Percentiles rank a stretch among this genome's conserved stretches.
These are phyloP conservation scores for Neodon shergylaensis DNA, from an alignment of 2,113 vertebrate genomes.

Conservation along the genomic window DNA sequence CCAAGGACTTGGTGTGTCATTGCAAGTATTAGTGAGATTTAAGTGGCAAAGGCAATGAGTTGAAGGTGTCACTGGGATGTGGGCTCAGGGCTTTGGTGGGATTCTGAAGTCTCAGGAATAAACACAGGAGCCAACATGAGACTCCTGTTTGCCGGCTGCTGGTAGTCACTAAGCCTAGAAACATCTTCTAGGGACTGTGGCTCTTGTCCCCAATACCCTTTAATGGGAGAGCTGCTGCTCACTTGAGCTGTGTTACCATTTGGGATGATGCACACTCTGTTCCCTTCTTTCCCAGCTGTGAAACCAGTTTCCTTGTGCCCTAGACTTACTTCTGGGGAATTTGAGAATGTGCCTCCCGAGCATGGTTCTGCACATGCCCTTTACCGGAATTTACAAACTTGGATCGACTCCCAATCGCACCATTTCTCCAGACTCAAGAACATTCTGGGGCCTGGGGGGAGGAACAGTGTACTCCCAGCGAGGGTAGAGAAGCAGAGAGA, in stretches of 20 bases:
- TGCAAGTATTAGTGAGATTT: constrained; percentile 12
- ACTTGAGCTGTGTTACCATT: background rate
- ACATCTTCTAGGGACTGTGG: background rate
- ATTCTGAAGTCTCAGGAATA: background rate
- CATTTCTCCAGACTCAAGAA: background rate
- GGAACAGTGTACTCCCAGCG: background rate
- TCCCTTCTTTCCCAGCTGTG: background rate
- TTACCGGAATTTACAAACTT: constrained; percentile 43
- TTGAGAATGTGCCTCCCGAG: background rate
- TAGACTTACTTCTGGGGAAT: constrained; percentile 7
- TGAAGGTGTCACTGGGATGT: background rate
- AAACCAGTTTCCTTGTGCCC: constrained; percentile 25
- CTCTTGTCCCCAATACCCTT: background rate
- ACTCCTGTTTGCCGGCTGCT: no score
- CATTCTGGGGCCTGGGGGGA: background rate
- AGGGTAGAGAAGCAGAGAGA: background rate
- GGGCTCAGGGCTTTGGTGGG: background rate
- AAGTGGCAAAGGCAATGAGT: constrained; percentile 32
- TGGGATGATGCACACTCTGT: background rate
- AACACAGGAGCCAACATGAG: background rate
- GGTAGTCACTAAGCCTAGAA: background rate
- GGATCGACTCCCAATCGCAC: background rate
- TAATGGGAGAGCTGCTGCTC: background rate
- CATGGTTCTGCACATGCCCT: background rate
- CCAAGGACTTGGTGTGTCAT: background rate